Evolutionary conservation across 1,140 invertebrate genomes (phyloP).

Genomic region (Drosophila tani): DNA sequence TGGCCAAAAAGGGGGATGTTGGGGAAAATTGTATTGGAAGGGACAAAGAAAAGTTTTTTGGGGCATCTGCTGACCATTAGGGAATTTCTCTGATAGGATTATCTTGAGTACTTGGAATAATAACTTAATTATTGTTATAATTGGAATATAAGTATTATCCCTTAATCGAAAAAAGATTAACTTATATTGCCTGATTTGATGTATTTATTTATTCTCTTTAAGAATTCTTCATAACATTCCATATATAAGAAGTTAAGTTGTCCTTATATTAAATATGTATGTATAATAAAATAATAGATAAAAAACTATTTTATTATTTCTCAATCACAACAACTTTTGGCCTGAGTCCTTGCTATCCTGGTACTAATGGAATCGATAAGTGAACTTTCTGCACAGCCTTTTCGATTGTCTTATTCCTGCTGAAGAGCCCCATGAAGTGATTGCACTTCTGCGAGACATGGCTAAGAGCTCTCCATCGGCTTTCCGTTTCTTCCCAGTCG

Average conservation of each 20-base stretch:
- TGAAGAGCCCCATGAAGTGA: conserved; percentile 26
- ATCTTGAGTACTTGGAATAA: not conserved
- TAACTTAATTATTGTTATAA: not conserved
- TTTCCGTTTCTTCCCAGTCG: conserved; percentile 1
- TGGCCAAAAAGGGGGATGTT: not conserved
- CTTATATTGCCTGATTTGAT: no score
- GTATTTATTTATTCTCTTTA: no score
- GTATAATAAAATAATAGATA: no score
- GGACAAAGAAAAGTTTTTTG: conserved; percentile 3
- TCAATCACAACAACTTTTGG: not conserved
- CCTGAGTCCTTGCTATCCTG: not conserved
- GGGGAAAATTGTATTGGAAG: not conserved
- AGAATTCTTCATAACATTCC: no score
- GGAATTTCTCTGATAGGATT: conserved; percentile 8
- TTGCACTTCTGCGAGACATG: conserved; percentile 29
- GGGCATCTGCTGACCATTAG: conserved; percentile 9
- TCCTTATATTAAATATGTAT: no score
- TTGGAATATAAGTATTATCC: not conserved
- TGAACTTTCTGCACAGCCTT: not conserved
- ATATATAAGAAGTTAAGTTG: no score
- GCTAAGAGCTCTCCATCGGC: conserved; percentile 21
- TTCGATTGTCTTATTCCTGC: conserved; percentile 22
- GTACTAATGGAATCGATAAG: not conserved
- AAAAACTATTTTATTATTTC: no score
- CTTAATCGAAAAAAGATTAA: not conserved